Evolutionary conservation across 2,888 invertebrate species (phyloP).

Genomic region (Leptinotarsa juncta): DNA sequence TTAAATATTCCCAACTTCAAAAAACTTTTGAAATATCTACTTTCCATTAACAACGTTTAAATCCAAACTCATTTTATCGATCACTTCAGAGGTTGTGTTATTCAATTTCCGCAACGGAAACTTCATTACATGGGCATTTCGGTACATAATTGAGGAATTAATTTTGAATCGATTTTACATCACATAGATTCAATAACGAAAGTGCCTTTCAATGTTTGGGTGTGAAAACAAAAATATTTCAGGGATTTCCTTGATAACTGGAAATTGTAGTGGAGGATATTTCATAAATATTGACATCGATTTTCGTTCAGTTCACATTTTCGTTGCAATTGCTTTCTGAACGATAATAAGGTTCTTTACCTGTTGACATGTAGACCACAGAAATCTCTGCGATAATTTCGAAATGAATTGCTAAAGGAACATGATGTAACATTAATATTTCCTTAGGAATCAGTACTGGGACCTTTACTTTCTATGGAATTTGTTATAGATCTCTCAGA

Average conservation of each 20-base stretch:
- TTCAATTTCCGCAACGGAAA: background rate
- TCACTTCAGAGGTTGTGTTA: constrained; percentile 1
- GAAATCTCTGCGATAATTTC: no score
- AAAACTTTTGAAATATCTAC: background rate
- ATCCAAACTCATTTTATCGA: background rate
- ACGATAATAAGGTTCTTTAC: no score
- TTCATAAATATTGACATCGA: no score
- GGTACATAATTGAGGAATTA: constrained; percentile 8
- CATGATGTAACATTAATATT: no score
- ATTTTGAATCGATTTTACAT: constrained; percentile 5
- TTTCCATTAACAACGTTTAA: background rate
- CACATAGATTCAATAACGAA: background rate
- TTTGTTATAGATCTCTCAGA: no score
- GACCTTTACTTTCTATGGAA: no score
- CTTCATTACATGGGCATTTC: background rate
- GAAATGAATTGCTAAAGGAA: no score
- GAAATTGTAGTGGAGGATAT: background rate
- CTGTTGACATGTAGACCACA: no score
- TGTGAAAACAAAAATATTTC: background rate
- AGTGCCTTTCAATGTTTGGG: background rate
- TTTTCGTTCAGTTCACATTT: no score
- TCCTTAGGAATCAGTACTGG: no score
- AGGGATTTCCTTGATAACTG: background rate
- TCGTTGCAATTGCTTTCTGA: no score
- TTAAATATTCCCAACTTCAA: background rate